Base-by-base conservation (phyloP, 1,140 invertebrate species). In the Paralvinella palmiformis region DNA sequence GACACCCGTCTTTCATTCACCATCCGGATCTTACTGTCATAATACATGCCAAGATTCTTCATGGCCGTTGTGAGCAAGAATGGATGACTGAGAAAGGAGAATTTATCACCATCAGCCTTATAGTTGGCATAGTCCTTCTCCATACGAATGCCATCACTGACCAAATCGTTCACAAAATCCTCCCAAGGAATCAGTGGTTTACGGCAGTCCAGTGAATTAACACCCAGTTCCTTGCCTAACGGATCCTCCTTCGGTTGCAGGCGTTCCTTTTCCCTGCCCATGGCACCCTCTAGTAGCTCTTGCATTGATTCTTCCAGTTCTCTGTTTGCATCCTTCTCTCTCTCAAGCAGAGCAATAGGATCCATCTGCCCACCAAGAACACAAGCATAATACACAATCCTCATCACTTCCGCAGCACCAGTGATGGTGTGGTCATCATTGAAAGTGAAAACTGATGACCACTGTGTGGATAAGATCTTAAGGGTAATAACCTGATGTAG, bases 11-110 rank as follows among this genome's bases (percentile, higher is more conserved):
- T 82, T 79, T 96, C 92, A 67, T 89, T 92, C 77, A 92, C 92
- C 94, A 97, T 97, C 41, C 92, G 85, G 75, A 96, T 93, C 35
- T 93, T 85, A 78, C 94, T 95, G 79, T 96, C 93, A 77, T 92
- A 95, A 81, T 94, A 95, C 32, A 96, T 81, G 0, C 89, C 91
- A 63, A 93, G 84, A 10, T 90, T 90, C 82, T 95, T 96, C 0
- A 91, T 94, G 1, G 91, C 89, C 2, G 92, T 90, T n/a, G 91
- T 95, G 36, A 96, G 81, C 68, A 96, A 89, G 81, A 96, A 96
- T 7, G 89, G 87, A 77, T 94, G 91, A 71, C 88, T 86, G 85
- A 95, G 90, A 79, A 96, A 96, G 68, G 91, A 91, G 80, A 96
- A 96, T 78, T 92, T 91, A 32, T 55, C 63, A 10, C 59, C 36